Conservation (phyloP, 2,797 vertebrate genomes). For the Acanthornis magna region DNA sequence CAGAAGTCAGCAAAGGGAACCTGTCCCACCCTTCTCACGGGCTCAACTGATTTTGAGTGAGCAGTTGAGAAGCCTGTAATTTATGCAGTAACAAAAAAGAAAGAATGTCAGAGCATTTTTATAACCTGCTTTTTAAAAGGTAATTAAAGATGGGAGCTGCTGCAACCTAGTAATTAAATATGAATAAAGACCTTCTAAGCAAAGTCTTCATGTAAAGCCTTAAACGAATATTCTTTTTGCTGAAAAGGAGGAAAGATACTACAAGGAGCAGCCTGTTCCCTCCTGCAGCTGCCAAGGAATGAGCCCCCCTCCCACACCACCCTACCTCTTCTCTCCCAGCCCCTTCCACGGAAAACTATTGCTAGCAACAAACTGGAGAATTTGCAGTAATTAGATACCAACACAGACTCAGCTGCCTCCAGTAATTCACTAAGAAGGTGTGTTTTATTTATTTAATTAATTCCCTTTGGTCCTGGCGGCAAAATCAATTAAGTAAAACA, state of each 20-base stretch:
- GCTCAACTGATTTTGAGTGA: neutral
- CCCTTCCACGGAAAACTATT: slow-evolving; percentile 48
- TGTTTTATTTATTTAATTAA: slow-evolving; percentile 52
- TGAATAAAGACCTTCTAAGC: slow-evolving; percentile 79
- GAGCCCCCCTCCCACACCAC: slow-evolving; percentile 35
- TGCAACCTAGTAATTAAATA: slow-evolving; percentile 77
- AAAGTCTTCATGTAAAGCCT: slow-evolving; percentile 70
- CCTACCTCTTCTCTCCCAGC: neutral
- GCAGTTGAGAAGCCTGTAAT: slow-evolving; percentile 43
- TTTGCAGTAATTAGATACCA: slow-evolving; percentile 72
- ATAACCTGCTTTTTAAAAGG: slow-evolving; percentile 74
- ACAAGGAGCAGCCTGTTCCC: slow-evolving; percentile 64
- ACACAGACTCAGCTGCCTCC: slow-evolving; percentile 61
- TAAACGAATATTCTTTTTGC: slow-evolving; percentile 67
- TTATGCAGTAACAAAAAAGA: slow-evolving; percentile 55
- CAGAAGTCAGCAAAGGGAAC: neutral
- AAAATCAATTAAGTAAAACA: slow-evolving; percentile 80
- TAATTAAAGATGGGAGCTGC: slow-evolving; percentile 76
- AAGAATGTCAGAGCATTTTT: slow-evolving; percentile 71
- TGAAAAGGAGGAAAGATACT: slow-evolving; percentile 69
- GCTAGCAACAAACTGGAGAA: slow-evolving; percentile 53
- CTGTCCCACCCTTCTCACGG: neutral
- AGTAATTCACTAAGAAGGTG: slow-evolving; percentile 55
- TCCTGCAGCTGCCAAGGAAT: slow-evolving; percentile 63
- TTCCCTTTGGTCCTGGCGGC: slow-evolving; percentile 27